Evolutionary conservation across 2,797 vertebrate genomes (phyloP), one percentile per base, ranked within the genome.

Genomic region (Pachyuromys duprasi): DNA sequence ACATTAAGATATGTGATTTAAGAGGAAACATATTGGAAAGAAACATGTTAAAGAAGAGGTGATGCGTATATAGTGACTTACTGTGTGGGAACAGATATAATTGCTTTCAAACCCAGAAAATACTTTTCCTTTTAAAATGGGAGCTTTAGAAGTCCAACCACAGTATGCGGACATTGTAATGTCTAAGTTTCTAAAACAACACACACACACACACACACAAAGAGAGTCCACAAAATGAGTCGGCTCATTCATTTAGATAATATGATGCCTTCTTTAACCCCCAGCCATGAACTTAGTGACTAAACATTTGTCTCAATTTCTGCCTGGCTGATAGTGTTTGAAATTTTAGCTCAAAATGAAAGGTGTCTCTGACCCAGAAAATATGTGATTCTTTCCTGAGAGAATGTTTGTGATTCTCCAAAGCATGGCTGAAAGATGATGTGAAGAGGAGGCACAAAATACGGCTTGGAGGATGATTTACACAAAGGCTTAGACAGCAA

Each of bases 61-160:
- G 91, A 95, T 86, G 69, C 5, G 28, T 72, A 28, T 8, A 18
- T 76, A 60, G 75, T 90, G 63, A 78, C 86, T 97, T 89, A 87
- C 62, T 60, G 8, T 96, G 81, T 96, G 95, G 97, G 94, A 94
- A 33, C 39, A 84, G 90, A 95, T 93, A 72, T 84, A 97, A 96
- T 87, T 97, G 93, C 91, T 98, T 97, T 98, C 84, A 96, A 97
- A 98, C 98, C 89, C 90, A 97, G 97, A 98, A 93, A 98, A 74
- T 63, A 74, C 83, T 96, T 96, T 97, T 87, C 96, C 84, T 96
- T 86, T 97, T 97, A 96, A 81, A 97, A 98, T 97, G 95, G 90
- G 96, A 98, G 94, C 9, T 98, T 98, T 96, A 98, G 89, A 97
- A 96, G 89, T 96, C 96, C 97, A 94, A 62, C 97, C 96, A 95